Base-by-base conservation (phyloP, 2,797 vertebrate species). In the Numenius phaeopus region DNA sequence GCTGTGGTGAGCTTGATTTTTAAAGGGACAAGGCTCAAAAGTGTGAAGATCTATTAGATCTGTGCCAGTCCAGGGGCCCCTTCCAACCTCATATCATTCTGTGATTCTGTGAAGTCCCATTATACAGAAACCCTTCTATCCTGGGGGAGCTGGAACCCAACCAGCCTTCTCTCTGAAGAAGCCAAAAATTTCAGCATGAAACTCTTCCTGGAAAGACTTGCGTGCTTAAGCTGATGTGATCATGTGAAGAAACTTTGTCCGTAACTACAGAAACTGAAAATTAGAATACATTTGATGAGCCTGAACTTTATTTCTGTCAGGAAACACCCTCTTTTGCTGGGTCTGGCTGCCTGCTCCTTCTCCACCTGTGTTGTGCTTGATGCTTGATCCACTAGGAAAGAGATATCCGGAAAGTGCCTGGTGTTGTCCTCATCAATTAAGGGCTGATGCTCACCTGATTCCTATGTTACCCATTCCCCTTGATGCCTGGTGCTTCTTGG, bases 221-320 rank as follows among this genome's bases (percentile, higher is more conserved):
- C 13, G 10, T 49, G 32, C 34, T 81, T 57, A 13, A 49, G 18
- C 46, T 94, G 70, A 46, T 75, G 61, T 20, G 64, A 58, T 78
- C 29, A 23, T 37, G 46, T 69, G 76, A 90, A 73, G 47, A 79
- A 67, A 76, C 80, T 85, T 81, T n/a, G 40, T 57, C 59, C 4
- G 5, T 94, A 95, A 91, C 49, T 54, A 62, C 76, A 92, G 76
- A 83, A 81, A 94, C 54, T 8, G 11, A 64, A 95, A 83, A 81
- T 70, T 49, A 62, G n/a, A 89, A 62, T 54, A 40, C 2, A 15
- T 50, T n/a, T 72, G 29, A 37, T 52, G 46, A 88, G 29, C 37
- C 55, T 52, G 73, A 90, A 32, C 58, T 86, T 49, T 77, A 57
- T 64, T 78, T 84, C 78, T 87, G 11, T 57, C 49, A 54, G 50